phyloP scores from a whole-genome alignment of 2,888 invertebrate species.

The Podotricha telesiphe region DNA sequence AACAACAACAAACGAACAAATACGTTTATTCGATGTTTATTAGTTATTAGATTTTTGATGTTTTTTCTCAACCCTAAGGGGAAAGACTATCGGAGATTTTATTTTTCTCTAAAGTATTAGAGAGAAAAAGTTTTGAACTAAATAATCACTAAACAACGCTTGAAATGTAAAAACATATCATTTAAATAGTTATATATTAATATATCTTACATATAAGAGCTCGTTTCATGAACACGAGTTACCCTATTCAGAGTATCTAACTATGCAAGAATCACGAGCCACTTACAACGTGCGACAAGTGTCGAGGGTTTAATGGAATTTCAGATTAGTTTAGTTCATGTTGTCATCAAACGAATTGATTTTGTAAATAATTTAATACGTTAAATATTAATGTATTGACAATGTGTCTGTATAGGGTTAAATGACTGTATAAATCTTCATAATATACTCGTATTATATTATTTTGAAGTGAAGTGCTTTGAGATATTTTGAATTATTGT shows the following conservation, averaged over 20 bases:
- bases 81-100: not conserved
- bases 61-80: too few relatives aligned
- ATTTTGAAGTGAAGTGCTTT: too few relatives aligned
- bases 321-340: constrained; percentile 16
- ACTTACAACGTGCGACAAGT: constrained; percentile 24
- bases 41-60: too few relatives aligned
- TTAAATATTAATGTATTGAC: not conserved
- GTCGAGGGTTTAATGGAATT: constrained; percentile 25
- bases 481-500: too few relatives aligned
- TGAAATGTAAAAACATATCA: not conserved
- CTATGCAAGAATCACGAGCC: constrained; percentile 25
- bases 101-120: too few relatives aligned
- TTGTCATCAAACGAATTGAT: constrained; percentile 1
- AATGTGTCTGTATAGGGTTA: not conserved
- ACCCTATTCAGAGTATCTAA: constrained; percentile 8
- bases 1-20: too few relatives aligned
- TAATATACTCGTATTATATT: too few relatives aligned
- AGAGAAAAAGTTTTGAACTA: too few relatives aligned
- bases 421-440: too few relatives aligned
- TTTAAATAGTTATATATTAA: not conserved
- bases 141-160: not conserved
- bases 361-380: not conserved
- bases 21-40: too few relatives aligned
- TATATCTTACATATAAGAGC: not conserved
- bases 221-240: constrained; percentile 3